These are phyloP conservation scores for Acanthosepion esculentum DNA, from an alignment of 2,888 invertebrate species.

Conservation along the genomic window DNA sequence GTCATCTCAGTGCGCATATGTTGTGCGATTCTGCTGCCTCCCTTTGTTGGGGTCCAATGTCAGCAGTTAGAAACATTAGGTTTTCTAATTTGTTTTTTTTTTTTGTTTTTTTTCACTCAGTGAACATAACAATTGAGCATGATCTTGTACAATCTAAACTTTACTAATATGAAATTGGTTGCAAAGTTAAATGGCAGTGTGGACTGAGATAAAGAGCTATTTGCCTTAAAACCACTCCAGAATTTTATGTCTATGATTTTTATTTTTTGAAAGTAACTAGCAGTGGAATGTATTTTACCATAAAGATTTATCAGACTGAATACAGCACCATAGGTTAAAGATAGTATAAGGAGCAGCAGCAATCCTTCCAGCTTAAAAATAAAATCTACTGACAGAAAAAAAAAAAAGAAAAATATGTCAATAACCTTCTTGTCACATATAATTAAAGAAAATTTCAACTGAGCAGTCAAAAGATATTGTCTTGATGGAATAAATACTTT, in stretches of 20 bases:
- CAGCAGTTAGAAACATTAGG: background rate
- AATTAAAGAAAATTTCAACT: background rate
- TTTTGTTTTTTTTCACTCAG: background rate
- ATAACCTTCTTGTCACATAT: no score
- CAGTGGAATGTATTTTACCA: background rate
- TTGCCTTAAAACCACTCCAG: background rate
- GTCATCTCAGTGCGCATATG: background rate
- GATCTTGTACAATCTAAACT: background rate
- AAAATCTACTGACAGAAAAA: background rate
- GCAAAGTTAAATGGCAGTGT: conserved; percentile 13
- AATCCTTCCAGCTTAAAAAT: background rate
- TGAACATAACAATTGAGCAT: background rate
- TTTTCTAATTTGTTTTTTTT: background rate
- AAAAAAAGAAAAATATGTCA: no score
- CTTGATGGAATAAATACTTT: background rate
- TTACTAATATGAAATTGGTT: background rate
- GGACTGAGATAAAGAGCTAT: background rate
- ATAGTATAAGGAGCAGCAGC: background rate
- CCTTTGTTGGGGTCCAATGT: background rate
- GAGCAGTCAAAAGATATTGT: background rate
- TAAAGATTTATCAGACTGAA: background rate
- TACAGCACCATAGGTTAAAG: background rate
- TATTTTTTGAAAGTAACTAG: background rate
- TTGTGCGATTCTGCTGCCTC: background rate
- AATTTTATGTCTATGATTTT: background rate